phyloP scores from a whole-genome alignment of 2,888 invertebrate species.

The Cantharis rustica region DNA sequence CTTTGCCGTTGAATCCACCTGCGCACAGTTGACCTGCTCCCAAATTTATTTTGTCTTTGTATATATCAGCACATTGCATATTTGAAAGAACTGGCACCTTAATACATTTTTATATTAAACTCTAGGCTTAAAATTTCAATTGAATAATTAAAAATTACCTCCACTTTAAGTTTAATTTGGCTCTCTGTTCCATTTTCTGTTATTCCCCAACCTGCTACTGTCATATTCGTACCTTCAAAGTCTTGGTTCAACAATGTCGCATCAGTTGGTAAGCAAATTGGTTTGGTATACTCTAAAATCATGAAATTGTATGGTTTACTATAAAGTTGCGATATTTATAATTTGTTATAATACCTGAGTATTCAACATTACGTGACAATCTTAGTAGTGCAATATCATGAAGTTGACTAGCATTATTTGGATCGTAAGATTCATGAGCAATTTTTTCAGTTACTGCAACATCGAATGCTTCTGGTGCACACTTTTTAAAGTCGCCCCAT shows the following conservation, averaged over 20 bases:
- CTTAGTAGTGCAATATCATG: conserved; percentile 77
- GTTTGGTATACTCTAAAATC: conserved; percentile 60
- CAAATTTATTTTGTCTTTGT: conserved; percentile 57
- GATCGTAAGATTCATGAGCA: conserved; percentile 68
- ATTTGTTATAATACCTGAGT: conserved; percentile 58
- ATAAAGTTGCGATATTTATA: too few species aligned
- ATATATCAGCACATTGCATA: conserved; percentile 60
- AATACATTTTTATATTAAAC: conserved; percentile 1
- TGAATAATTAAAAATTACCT: conserved; percentile 37
- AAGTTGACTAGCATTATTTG: conserved; percentile 62
- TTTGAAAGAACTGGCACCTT: conserved; percentile 59
- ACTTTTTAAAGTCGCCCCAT: conserved; percentile 53
- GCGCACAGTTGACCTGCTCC: conserved; percentile 64
- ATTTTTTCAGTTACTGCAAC: conserved; percentile 67
- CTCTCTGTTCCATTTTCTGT: conserved; percentile 60
- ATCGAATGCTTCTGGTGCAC: conserved; percentile 65
- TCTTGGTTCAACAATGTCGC: conserved; percentile 46
- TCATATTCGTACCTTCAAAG: conserved; percentile 56
- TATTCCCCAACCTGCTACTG: conserved; percentile 70
- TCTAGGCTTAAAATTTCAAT: too few species aligned
- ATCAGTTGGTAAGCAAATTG: conserved; percentile 64
- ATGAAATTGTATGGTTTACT: background rate
- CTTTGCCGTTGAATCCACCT: conserved; percentile 61
- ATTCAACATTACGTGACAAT: conserved; percentile 59
- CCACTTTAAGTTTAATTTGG: conserved; percentile 59